Base-by-base conservation (phyloP, 1,140 invertebrate species). In the Trichomalopsis sarcophagae region DNA sequence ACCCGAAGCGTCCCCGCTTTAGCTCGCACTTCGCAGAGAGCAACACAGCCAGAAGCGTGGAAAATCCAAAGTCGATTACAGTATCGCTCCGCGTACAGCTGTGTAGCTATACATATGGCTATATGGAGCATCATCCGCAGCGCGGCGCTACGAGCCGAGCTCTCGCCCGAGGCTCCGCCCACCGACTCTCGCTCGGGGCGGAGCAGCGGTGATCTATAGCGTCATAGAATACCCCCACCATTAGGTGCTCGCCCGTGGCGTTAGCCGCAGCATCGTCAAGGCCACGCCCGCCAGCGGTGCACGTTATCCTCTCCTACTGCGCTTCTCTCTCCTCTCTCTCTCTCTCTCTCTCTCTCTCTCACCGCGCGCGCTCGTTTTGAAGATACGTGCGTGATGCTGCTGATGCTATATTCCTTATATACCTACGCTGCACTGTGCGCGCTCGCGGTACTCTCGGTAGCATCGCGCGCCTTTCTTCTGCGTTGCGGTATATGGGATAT, bases 201-300 rank as follows among this genome's bases (percentile, higher is more conserved):
- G 91, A 90, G 91, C 88, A 82, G 87, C 82, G 86, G 90, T 93
- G 92, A 93, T 93, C 91, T 93, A 93, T 93, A 93, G 92, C 92
- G 91, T 93, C 91, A 89, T 93, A 93, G 91, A 93, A 90, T 91
- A 93, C 87, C 91, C 92, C 91, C 90, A 88, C 90, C 69, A 55
- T 0, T 2, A 10, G 0, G 0, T 68, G 50, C 74, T 82, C 84
- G 85, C 73, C 81, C 33, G 68, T 81, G 66, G 55, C 66, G 78
- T 74, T 33, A 50, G 55, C 50, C 71, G 21, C 81, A 82, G 80
- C 17, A 23, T 81, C 81, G 78, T 87, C 86, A 87, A 89, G 86
- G 82, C 87, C 87, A 88, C 87, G 87, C 87, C 88, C 76, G 84
- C 77, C 68, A 81, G 81, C 80, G 87, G 1, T n/a, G 40, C 71